Base-by-base conservation (phyloP, 2,888 invertebrate species). In the Hirtodrosophila alboralis region DNA sequence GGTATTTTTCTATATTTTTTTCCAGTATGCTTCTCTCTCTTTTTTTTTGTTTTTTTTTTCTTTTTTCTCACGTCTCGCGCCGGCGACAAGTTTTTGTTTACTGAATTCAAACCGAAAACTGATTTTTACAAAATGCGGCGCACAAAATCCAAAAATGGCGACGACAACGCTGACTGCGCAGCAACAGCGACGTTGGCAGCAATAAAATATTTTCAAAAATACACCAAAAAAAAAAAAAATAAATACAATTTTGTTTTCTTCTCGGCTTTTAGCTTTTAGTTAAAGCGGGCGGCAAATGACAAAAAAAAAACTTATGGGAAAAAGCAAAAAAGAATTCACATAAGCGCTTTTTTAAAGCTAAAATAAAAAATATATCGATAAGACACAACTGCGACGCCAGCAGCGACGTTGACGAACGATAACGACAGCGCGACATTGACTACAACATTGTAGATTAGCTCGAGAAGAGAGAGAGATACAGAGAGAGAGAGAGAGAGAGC, bases 31-130 rank as follows among this genome's bases (percentile, higher is more conserved):
- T 18, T 18, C 18, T 18, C 18, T 38, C 34, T 10, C 23, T 44
- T 51, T 13, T 26, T 28, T 45, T 45, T 41, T 52, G 30, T 34
- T 18, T 51, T 51, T 48, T 56, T 56, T 37, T 59, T 72, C 69
- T 54, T 45, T 53, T 67, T 65, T 75, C 45, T 62, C 60, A 69
- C 73, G 74, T 84, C 86, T 86, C 75, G 65, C 77, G 76, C 84
- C 89, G 84, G 86, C 88, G 84, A 88, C 87, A 87, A 88, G 85
- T 86, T 86, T 89, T 88, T 89, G 87, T 88, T 88, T 89, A 88
- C 87, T 89, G 89, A 86, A 79, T 76, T 84, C 69, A 65, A 87
- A 87, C 63, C 66, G 72, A 87, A 83, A 75, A 78, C 63, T 69
- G 81, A 79, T 78, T 84, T 84, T 75, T 66, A 76, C 67, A 61